Conservation (phyloP, 2,797 vertebrate species). For the Acipenser oxyrinchus region DNA sequence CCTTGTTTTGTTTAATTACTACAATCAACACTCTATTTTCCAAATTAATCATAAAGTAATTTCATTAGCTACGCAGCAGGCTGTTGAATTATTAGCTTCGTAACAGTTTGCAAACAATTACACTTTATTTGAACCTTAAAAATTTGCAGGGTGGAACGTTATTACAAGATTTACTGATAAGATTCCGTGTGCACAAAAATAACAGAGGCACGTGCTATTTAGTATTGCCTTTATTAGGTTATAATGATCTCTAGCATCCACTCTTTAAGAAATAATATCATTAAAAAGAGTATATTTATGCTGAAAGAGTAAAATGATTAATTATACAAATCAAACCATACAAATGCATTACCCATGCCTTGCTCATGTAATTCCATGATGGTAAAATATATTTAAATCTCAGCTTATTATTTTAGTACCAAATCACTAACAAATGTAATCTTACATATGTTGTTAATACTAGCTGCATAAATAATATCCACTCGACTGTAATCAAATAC, state of each 20-base stretch:
- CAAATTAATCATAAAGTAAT: conserved; percentile 98
- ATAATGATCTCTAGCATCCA: conserved; percentile 55
- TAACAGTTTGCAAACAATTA: conserved; percentile 80
- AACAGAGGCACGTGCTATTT: conserved; percentile 58
- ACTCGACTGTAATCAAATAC: too few relatives aligned
- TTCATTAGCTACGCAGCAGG: conserved; percentile 84
- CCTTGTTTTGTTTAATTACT: conserved; percentile 99
- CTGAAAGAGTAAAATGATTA: conserved; percentile 40
- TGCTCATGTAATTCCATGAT: conserved; percentile 20
- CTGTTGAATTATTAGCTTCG: conserved; percentile 77
- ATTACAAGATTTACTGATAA: conserved; percentile 71
- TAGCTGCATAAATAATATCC: too few relatives aligned
- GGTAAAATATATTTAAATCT: conserved; percentile 52
- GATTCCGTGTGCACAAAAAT: conserved; percentile 45
- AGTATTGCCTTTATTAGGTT: conserved; percentile 59
- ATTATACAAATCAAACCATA: conserved; percentile 57
- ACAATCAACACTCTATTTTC: conserved; percentile 98
- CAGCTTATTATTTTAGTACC: conserved; percentile 25
- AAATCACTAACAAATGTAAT: conserved; percentile 42
- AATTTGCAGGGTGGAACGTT: conserved; percentile 74
- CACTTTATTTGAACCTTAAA: conserved; percentile 81
- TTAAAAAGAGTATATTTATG: conserved; percentile 49
- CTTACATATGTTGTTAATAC: conserved; percentile 31
- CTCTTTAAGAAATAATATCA: conserved; percentile 46
- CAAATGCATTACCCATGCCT: conserved; percentile 48